Evolutionary conservation across 1,140 invertebrate species (phyloP), one percentile per base, ranked within the genome.

Genomic region (Ceratosolen fusciceps): DNA sequence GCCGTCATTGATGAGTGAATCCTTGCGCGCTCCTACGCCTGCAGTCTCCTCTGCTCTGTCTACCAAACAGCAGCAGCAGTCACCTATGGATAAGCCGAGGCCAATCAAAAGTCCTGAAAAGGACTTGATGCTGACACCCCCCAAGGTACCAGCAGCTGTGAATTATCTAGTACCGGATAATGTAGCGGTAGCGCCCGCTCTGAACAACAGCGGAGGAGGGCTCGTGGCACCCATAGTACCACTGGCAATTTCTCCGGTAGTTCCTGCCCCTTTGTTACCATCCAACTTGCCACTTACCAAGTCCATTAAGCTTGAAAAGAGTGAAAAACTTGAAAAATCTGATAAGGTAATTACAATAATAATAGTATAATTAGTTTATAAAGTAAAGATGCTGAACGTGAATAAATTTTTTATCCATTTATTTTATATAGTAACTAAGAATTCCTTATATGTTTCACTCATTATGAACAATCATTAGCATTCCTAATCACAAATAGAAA

Each of bases 311-410:
- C 0, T 81, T 31, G 86, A 86, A 34, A 88, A 87, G 82, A 14
- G 76, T 21, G 87, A 87, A 37, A 88, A 90, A 78, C 76, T 82
- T 58, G 86, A 88, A 68, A 88, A 88, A 84, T 21, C 39, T 24
- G 58, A 74, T 26, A 77, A 71, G 34, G 60, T 80, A 77, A 54
- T 21, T 16, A 52, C 21, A 21, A 52, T 52, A 19, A 52, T 52
- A 43, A 43, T 43, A 12, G 12, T 43, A 12, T 5, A 5, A 43
- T 7, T 43, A 12, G 5, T 43, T 43, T 43, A 43, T 43, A 43
- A 43, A 43, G 39, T 12, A 7, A 43, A 43, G 5, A 43, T 5
- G 5, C 5, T 12, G 39, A 43, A 43, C n/a, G n/a, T 43, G 39
- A 43, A 43, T 43, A 43, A 43, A 12, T 43, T 5, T 5, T 43